Conservation (phyloP, 2,888 invertebrate genomes). For the Heliconius charithonia region DNA sequence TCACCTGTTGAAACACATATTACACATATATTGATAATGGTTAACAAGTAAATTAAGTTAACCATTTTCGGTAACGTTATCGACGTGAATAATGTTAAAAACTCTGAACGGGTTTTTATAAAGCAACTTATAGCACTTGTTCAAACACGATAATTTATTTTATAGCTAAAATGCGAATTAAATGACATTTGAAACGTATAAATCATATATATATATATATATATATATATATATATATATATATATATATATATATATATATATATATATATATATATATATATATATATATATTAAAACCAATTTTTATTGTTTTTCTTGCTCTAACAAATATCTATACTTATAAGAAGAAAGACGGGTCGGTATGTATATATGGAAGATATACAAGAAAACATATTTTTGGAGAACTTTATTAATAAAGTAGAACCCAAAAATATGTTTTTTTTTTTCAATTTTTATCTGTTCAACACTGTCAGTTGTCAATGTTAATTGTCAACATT, state of each 20-base stretch:
- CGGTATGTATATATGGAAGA: too few species aligned
- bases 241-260: too few species aligned
- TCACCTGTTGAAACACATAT: constrained; percentile 17
- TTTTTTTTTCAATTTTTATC: too few species aligned
- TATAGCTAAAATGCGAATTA: neutral
- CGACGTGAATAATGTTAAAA: constrained; percentile 3
- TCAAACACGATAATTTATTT: constrained; percentile 12
- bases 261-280: too few species aligned
- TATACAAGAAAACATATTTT: too few species aligned
- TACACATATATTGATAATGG: constrained; percentile 6
- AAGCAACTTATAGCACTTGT: neutral
- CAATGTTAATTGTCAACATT: too few species aligned
- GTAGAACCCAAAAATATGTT: too few species aligned
- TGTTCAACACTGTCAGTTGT: too few species aligned
- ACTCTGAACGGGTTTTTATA: neutral
- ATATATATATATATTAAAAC: neutral
- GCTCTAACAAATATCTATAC: neutral
- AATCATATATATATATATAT: neutral
- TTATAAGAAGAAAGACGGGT: neutral
- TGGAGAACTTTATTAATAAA: too few species aligned
- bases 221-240: too few species aligned
- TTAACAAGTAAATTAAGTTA: constrained; percentile 3
- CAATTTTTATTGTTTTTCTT: neutral
- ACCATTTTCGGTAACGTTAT: constrained; percentile 12
- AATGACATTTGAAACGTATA: neutral